These are phyloP conservation scores for Magallana nippona DNA, from an alignment of 2,888 invertebrate species.

Conservation along the genomic window DNA sequence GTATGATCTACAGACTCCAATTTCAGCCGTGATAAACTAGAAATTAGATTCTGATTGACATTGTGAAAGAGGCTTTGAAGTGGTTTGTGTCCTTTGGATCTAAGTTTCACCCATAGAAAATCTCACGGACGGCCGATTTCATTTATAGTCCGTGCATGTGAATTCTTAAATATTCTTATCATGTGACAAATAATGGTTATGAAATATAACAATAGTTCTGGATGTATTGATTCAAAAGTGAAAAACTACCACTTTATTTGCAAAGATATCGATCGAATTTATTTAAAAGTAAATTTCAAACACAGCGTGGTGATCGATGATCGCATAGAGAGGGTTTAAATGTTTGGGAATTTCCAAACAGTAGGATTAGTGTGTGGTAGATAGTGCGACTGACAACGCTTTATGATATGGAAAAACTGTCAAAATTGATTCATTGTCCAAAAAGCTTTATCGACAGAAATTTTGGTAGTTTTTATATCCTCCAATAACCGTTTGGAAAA, in stretches of 20 bases:
- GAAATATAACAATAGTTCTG: not conserved
- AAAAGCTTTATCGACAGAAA: not conserved
- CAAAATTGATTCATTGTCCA: not conserved
- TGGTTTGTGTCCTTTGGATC: not conserved
- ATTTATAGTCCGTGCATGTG: not conserved
- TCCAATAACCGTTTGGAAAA: not conserved
- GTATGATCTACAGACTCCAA: too few relatives aligned
- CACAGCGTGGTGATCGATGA: not conserved
- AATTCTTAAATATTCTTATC: not conserved
- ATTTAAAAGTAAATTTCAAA: conserved; percentile 30
- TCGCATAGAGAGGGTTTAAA: conserved; percentile 1
- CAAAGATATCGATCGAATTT: conserved; percentile 4
- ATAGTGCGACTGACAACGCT: not conserved
- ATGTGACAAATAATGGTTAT: not conserved
- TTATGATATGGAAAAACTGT: conserved; percentile 20
- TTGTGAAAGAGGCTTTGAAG: not conserved
- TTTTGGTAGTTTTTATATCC: not conserved
- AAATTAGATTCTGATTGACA: not conserved
- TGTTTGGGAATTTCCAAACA: conserved; percentile 8
- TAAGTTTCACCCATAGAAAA: not conserved
- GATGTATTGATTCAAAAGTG: not conserved
- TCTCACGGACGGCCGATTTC: conserved; percentile 2
- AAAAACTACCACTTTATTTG: not conserved
- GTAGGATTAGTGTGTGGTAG: not conserved
- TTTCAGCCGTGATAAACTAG: not conserved